These are phyloP conservation scores for Tachysurus vachellii DNA, from an alignment of 2,113 vertebrate species.

Conservation along the genomic window DNA sequence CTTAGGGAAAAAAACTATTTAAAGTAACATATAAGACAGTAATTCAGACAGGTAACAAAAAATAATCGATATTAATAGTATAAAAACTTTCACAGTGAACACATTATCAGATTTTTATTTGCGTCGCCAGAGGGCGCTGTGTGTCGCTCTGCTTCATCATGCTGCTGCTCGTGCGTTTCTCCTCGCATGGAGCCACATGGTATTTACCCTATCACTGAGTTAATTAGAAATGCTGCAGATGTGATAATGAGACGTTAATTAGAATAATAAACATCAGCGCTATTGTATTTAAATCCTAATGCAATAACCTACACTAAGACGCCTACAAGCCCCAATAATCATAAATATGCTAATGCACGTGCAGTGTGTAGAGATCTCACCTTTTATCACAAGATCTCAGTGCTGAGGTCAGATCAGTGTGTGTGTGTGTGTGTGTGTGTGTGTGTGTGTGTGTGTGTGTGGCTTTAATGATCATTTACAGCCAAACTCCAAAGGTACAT, in stretches of 20 bases:
- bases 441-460: too few species aligned
- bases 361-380: background rate
- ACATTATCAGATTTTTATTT: rapidly evolving
- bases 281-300: constrained; percentile 60
- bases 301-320: constrained; percentile 57
- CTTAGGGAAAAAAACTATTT: background rate
- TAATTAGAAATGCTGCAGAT: constrained; percentile 72
- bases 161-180: constrained; percentile 55
- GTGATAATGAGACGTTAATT: constrained; percentile 72
- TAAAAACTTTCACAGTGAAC: background rate
- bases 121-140: constrained; percentile 63
- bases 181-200: constrained; percentile 58
- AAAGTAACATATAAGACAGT: too few species aligned
- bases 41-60: too few species aligned
- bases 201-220: constrained; percentile 70
- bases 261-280: constrained; percentile 71
- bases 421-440: too few species aligned
- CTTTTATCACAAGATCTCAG: background rate
- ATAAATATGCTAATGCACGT: constrained; percentile 45
- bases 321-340: constrained; percentile 58
- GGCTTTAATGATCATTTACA: too few species aligned
- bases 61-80: too few species aligned
- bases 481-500: background rate
- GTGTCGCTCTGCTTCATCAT: constrained; percentile 52
- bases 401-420: background rate